These are phyloP conservation scores for Ornithorhynchus anatinus DNA, from an alignment of 2,113 vertebrate genomes.

Conservation along the genomic window DNA sequence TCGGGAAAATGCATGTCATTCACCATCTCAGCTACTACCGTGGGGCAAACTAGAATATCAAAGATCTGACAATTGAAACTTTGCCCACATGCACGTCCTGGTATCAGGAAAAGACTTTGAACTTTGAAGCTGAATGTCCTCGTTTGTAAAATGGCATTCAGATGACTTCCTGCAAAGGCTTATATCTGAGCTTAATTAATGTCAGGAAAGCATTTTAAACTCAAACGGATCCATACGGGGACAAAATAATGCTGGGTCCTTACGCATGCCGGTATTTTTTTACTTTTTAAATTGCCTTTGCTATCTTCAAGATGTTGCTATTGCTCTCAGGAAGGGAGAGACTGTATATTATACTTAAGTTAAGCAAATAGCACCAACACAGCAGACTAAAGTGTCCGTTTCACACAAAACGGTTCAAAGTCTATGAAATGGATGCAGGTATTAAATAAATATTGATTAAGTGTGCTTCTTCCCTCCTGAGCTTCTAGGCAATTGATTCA, in stretches of 20 bases:
- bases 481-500: too few species aligned
- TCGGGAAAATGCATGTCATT: conserved; percentile 4
- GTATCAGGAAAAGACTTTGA: conserved; percentile 27
- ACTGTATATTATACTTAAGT: too few species aligned
- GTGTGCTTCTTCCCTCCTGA: too few species aligned
- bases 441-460: too few species aligned
- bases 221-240: background rate
- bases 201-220: conserved; percentile 10
- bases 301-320: background rate
- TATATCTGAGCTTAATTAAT: background rate
- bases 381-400: too few species aligned
- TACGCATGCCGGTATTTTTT: background rate
- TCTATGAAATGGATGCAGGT: too few species aligned
- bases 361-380: too few species aligned
- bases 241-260: background rate
- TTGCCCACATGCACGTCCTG: conserved; percentile 7
- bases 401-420: too few species aligned
- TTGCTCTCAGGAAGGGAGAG: too few species aligned
- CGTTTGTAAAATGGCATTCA: conserved; percentile 23
- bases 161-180: conserved; percentile 13
- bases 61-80: conserved; percentile 10
- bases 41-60: conserved; percentile 20
- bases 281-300: background rate
- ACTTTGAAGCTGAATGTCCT: conserved; percentile 15
- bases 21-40: conserved; percentile 17